phyloP scores from a whole-genome alignment of 2,888 invertebrate genomes.

The Ophioninae sp. region DNA sequence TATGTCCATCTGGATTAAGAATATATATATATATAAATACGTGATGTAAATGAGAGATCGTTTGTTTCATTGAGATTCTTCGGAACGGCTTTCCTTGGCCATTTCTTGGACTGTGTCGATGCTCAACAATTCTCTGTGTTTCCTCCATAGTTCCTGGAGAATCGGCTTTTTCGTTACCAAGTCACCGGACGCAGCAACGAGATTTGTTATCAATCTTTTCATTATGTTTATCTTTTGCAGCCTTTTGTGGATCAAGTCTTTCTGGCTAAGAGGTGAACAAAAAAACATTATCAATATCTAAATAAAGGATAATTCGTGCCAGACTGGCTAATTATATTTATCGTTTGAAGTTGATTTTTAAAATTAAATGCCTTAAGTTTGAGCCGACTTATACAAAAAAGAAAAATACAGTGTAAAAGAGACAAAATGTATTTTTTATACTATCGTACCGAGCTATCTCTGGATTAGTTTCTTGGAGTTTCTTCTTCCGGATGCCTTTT shows the following conservation, averaged over 20 bases:
- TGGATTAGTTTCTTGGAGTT: slow-evolving; percentile 64
- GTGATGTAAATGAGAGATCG: not conserved
- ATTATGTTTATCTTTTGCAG: slow-evolving; percentile 66
- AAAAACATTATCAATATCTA: not conserved
- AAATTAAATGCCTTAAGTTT: not conserved
- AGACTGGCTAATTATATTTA: not conserved
- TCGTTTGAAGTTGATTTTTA: not conserved
- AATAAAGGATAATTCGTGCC: not conserved
- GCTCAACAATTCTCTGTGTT: slow-evolving; percentile 63
- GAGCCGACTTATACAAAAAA: no score
- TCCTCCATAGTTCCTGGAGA: slow-evolving; percentile 51
- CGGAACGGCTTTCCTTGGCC: slow-evolving; percentile 15
- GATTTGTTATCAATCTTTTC: slow-evolving; percentile 65
- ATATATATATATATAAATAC: not conserved
- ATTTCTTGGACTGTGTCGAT: slow-evolving; percentile 63
- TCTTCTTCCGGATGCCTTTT: slow-evolving; percentile 53
- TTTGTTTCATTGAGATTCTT: slow-evolving; percentile 7
- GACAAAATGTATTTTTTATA: not conserved
- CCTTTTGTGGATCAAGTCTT: slow-evolving; percentile 58
- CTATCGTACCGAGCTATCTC: slow-evolving; percentile 60
- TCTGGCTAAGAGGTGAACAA: slow-evolving; percentile 56
- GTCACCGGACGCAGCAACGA: slow-evolving; percentile 54
- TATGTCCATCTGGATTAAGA: not conserved
- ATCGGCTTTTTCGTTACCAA: slow-evolving; percentile 43
- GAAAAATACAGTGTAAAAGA: not conserved